Base-by-base conservation (phyloP, 2,113 vertebrate genomes). In the Megaceryle torquata region DNA sequence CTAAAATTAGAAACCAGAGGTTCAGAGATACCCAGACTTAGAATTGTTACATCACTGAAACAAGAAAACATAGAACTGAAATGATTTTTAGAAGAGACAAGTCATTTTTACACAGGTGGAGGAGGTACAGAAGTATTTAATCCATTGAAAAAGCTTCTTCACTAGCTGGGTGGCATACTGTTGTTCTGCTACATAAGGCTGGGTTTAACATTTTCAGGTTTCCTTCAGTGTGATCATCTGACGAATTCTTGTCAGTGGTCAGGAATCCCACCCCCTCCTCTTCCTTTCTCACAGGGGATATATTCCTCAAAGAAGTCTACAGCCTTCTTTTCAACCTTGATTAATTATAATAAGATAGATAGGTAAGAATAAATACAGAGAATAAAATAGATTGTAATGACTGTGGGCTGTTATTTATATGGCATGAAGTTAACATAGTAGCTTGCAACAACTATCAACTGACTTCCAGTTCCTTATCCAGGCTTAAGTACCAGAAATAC, bases 1-100 rank as follows among this genome's bases (percentile, higher is more conserved):
- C 70, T 96, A 93, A 94, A 96, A 93, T 76, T 71, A 90, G 91
- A 93, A 96, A 91, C 39, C 4, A 31, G 68, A 81, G 15, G 19
- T 81, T 81, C 24, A 3, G 76, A 88, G 35, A 51, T 39, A 86
- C 25, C 64, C 95, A 72, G 35, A 67, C 7, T 7, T 48, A 48
- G 33, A 92, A 43, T 39, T 80, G 11, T 54, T 59, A 50, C 76
- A 71, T 56, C 54, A 91, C 6, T 82, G 82, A 44, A 87, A 81
- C 11, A 74, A 46, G 41, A 82, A 96, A 86, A 86, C 44, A 25
- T 44, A 64, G 82, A 88, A 79, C 11, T 51, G 21, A 63, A 84
- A 35, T 37, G 21, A 2, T 41, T 83, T 80, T 81, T 78, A 77
- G 18, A 7, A 53, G 22, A 78, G 25, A 57, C 5, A 39, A 69